Evolutionary conservation across 2,113 vertebrate genomes (phyloP).

Genomic region (Albula goreensis): DNA sequence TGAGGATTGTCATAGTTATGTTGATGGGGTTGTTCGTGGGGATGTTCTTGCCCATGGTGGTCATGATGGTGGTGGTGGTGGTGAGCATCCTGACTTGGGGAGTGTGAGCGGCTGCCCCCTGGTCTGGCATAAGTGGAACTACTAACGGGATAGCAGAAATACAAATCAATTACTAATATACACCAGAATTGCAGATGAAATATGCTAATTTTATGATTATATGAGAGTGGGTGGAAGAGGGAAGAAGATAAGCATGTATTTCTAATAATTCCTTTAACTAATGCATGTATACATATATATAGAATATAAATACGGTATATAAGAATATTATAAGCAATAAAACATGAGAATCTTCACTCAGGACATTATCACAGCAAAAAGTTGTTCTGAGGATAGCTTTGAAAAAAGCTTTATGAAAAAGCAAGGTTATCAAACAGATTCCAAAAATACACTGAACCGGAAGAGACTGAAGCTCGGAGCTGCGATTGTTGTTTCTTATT

Average conservation of each 20-base stretch:
- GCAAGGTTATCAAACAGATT: too few relatives aligned
- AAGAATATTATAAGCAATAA: too few relatives aligned
- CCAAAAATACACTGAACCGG: too few relatives aligned
- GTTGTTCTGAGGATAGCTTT: too few relatives aligned
- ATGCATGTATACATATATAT: too few relatives aligned
- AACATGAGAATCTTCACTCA: too few relatives aligned
- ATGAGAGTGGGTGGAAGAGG: neutral
- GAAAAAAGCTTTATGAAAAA: too few relatives aligned
- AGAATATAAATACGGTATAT: too few relatives aligned
- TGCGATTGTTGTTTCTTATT: too few relatives aligned
- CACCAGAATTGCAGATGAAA: neutral
- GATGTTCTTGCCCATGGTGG: conserved; percentile 31
- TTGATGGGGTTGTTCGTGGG: conserved; percentile 26
- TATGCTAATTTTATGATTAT: neutral
- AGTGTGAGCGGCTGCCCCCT: conserved; percentile 40
- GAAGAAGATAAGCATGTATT: neutral
- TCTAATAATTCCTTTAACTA: too few relatives aligned
- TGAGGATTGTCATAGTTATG: conserved; percentile 33
- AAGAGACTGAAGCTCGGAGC: too few relatives aligned
- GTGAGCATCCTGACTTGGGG: conserved; percentile 12
- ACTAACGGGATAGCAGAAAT: conserved; percentile 37
- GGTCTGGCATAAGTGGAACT: conserved; percentile 46
- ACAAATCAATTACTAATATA: conserved; percentile 12
- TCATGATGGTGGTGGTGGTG: conserved; percentile 40
- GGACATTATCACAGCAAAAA: too few relatives aligned